A percentile compares a stretch with the other conserved stretches of the same genome.
Conservation (phyloP, 1,140 invertebrate genomes). For the roundworm (Caenorhabditis elegans) region WBcel235 BX284605.5:727501-728000, state of each 20-base stretch:
- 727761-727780: conserved; percentile 67
- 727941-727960: conserved; percentile 42
- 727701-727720: conserved; percentile 65
- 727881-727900: no score
- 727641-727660: conserved; percentile 68
- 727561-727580: conserved; percentile 68
- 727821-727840: conserved; percentile 66
- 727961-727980: neutral
- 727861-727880: neutral
- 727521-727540: conserved; percentile 66
- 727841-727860: conserved; percentile 65
- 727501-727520: conserved; percentile 65
- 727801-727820: conserved; percentile 64
- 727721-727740: conserved; percentile 66
- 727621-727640: conserved; percentile 68
- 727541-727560: conserved; percentile 67
- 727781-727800: conserved; percentile 66
- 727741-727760: conserved; percentile 65
- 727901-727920: no score
- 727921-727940: conserved; percentile 57
- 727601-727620: conserved; percentile 68
- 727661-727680: conserved; percentile 68
- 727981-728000: neutral
- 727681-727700: conserved; percentile 66
- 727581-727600: conserved; percentile 67